A percentile compares a stretch with the other conserved stretches of the same genome.
These are phyloP conservation scores for Nicator chloris DNA, from an alignment of 2,113 vertebrate genomes.

Conservation along the genomic window DNA sequence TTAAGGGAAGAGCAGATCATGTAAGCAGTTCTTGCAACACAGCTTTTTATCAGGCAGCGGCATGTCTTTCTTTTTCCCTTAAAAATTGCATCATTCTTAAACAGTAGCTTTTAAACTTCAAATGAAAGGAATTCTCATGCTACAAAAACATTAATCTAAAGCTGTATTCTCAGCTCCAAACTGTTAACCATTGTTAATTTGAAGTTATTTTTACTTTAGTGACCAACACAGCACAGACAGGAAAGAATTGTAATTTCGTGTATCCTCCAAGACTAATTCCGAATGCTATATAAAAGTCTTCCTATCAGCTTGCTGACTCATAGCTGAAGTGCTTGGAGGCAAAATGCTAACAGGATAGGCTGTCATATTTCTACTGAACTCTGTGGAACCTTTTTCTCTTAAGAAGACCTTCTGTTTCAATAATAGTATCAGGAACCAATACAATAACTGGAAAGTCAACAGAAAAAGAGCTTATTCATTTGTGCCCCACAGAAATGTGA, in stretches of 20 bases:
- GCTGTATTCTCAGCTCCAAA: background rate
- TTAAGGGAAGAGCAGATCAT: background rate
- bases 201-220: slow-evolving; percentile 17
- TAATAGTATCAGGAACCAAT: background rate
- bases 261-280: background rate
- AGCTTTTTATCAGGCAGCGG: background rate
- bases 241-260: background rate
- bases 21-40: background rate
- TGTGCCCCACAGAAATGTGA: background rate
- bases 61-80: background rate
- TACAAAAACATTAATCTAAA: background rate
- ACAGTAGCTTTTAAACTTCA: background rate
- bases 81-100: background rate
- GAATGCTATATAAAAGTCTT: background rate
- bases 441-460: background rate
- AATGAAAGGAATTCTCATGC: background rate
- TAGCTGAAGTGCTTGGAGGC: background rate
- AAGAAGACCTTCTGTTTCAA: background rate
- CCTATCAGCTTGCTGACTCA: background rate
- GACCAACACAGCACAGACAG: background rate
- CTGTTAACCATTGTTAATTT: background rate
- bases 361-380: background rate
- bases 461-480: background rate
- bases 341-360: background rate
- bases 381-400: background rate